Percentiles rank a stretch among this genome's conserved stretches.
phyloP scores from a whole-genome alignment of 2,888 invertebrate genomes.

The Oeneis ivallda region DNA sequence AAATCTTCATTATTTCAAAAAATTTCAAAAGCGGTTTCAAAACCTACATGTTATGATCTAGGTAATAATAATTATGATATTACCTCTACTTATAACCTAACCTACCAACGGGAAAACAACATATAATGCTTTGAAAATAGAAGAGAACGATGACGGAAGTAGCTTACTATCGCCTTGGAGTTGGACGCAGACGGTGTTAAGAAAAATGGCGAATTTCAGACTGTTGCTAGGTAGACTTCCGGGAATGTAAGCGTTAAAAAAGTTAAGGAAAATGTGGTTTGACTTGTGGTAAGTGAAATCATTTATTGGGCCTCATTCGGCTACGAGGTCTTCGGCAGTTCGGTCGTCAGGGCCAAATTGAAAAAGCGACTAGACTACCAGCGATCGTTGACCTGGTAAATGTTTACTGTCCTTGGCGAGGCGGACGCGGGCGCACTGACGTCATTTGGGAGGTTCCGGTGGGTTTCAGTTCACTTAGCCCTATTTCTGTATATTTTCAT shows the following conservation, averaged over 20 bases:
- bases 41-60: no score
- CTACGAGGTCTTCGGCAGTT: slow-evolving; percentile 58
- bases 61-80: no score
- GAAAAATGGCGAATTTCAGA: slow-evolving; percentile 9
- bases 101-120: no score
- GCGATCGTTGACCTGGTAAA: slow-evolving; percentile 77
- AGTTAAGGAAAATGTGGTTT: slow-evolving; percentile 29
- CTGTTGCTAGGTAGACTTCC: slow-evolving; percentile 23
- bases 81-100: no score
- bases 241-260: slow-evolving; percentile 26
- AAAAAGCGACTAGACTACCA: slow-evolving; percentile 63
- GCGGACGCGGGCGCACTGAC: slow-evolving; percentile 61
- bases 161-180: no score
- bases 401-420: slow-evolving; percentile 79
- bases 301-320: slow-evolving; percentile 55
- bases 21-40: no score
- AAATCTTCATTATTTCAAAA: no score
- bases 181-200: no score
- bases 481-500: no score
- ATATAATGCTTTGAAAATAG: no score
- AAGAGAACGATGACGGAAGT: no score
- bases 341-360: slow-evolving; percentile 64
- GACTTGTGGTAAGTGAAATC: slow-evolving; percentile 33
- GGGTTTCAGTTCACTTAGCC: slow-evolving; percentile 63
- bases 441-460: slow-evolving; percentile 76